These are phyloP conservation scores for Danionella cerebrum DNA, from an alignment of 2,113 vertebrate species.

Conservation along the genomic window DNA sequence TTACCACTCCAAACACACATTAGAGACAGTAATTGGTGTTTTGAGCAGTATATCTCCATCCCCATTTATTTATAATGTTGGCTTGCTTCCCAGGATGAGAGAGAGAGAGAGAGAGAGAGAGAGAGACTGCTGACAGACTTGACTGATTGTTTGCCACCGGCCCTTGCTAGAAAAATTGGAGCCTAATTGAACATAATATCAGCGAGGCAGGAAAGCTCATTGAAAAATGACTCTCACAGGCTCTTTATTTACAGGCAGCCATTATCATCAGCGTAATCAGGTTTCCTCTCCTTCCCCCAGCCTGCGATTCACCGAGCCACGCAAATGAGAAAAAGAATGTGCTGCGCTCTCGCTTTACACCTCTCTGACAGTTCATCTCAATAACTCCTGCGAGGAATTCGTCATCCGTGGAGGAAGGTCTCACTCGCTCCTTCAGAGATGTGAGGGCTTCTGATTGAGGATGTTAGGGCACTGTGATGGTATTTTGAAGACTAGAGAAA, in stretches of 20 bases:
- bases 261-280: conserved; percentile 21
- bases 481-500: too few species aligned
- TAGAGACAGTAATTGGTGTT: conserved; percentile 16
- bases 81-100: conserved; percentile 16
- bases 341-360: not conserved
- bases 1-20: conserved; percentile 19
- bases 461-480: not conserved
- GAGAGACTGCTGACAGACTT: conserved; percentile 28
- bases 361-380: conserved; percentile 2
- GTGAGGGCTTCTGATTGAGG: not conserved
- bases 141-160: conserved; percentile 27
- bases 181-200: conserved; percentile 56
- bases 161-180: conserved; percentile 43
- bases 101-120: conserved; percentile 37
- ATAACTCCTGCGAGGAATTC: not conserved
- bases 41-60: not conserved
- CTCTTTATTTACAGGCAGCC: conserved; percentile 43
- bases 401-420: not conserved
- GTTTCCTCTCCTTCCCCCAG: not conserved
- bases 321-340: not conserved
- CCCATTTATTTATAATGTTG: conserved; percentile 2
- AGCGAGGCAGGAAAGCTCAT: conserved; percentile 27
- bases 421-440: not conserved
- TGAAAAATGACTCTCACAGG: conserved; percentile 42
- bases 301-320: not conserved